Percentiles rank a stretch among this genome's conserved stretches.
phyloP scores from a whole-genome alignment of 2,888 invertebrate genomes.

The Apodemia hepburni region DNA sequence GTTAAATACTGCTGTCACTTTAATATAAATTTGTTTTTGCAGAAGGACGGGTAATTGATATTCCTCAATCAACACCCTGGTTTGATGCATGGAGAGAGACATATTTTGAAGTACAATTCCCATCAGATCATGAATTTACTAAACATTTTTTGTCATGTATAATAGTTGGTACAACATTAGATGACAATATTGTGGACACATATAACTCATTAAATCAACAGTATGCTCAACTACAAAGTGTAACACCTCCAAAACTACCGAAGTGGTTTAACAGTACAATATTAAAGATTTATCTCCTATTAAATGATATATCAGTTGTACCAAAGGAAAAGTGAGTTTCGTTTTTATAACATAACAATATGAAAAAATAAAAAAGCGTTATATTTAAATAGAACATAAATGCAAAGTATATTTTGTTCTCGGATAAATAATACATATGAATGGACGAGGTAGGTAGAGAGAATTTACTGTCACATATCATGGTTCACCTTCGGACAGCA shows the following conservation, averaged over 20 bases:
- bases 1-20: neutral
- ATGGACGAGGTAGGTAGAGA: too few relatives aligned
- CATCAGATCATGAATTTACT: constrained; percentile 97
- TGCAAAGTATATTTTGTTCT: too few relatives aligned
- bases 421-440: too few relatives aligned
- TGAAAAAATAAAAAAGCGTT: too few relatives aligned
- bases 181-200: constrained; percentile 89
- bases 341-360: constrained; percentile 26
- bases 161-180: constrained; percentile 85
- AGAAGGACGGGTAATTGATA: constrained; percentile 81
- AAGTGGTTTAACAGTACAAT: constrained; percentile 91
- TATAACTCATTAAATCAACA: constrained; percentile 90
- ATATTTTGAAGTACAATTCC: constrained; percentile 92
- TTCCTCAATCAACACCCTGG: constrained; percentile 93
- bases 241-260: constrained; percentile 88
- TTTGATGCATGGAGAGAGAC: constrained; percentile 97
- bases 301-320: constrained; percentile 90
- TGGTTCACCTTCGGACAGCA: too few relatives aligned
- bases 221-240: constrained; percentile 88
- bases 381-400: too few relatives aligned
- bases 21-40: constrained; percentile 33
- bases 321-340: constrained; percentile 86
- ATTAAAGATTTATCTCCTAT: constrained; percentile 92
- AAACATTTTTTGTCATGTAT: constrained; percentile 93
- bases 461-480: too few relatives aligned